phyloP scores from a whole-genome alignment of 2,113 vertebrate species.

The Rhodinocichla rosea region DNA sequence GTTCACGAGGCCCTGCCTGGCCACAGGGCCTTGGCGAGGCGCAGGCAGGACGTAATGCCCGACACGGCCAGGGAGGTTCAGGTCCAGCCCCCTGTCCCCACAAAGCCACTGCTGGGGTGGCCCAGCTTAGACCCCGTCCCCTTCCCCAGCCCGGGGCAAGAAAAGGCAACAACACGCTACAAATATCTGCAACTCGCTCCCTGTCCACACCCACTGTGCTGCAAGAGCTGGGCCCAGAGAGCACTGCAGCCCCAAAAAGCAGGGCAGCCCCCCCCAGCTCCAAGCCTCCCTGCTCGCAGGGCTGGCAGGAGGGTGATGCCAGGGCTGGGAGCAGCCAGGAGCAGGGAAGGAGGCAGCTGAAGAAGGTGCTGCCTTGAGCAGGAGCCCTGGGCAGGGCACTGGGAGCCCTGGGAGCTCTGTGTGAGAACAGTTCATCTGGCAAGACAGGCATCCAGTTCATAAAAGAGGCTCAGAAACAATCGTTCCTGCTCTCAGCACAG shows the following conservation, averaged over 20 bases:
- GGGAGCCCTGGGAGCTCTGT: background rate
- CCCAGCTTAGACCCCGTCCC: background rate
- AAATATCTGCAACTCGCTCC: background rate
- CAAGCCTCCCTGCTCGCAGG: background rate
- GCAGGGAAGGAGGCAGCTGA: background rate
- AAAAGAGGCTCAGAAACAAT: slow-evolving; percentile 69
- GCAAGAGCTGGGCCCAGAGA: background rate
- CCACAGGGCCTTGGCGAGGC: background rate
- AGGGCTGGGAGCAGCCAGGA: background rate
- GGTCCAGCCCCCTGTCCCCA: background rate
- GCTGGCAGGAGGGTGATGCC: background rate
- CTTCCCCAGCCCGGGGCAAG: background rate
- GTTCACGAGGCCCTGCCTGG: slow-evolving; percentile 1
- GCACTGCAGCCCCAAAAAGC: background rate
- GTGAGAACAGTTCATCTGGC: slow-evolving; percentile 75
- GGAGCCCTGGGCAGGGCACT: background rate
- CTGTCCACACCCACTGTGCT: fast-evolving
- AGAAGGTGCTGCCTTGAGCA: background rate
- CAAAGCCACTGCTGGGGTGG: background rate
- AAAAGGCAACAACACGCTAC: slow-evolving; percentile 40
- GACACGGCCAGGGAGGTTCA: background rate
- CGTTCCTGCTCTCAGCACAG: slow-evolving; percentile 48
- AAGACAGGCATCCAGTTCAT: slow-evolving; percentile 79
- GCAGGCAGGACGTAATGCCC: background rate
- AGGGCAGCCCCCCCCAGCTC: background rate